These are phyloP conservation scores for Enteromius anoplus DNA, from an alignment of 2,797 vertebrate genomes.

Conservation along the genomic window DNA sequence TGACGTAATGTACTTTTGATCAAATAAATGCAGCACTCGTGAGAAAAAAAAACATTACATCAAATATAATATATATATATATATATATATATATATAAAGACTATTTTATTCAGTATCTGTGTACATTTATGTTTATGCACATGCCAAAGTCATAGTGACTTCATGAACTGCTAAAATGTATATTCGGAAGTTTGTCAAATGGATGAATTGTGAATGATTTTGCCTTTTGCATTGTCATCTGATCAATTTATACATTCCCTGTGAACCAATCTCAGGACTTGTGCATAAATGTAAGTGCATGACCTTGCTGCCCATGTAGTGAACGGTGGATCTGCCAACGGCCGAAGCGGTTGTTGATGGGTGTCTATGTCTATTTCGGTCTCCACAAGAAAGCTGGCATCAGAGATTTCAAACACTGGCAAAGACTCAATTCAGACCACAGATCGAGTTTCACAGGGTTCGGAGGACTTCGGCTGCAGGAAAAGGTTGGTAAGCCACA, in stretches of 20 bases:
- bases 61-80: no score
- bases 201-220: background rate
- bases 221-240: background rate
- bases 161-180: background rate
- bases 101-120: background rate
- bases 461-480: conserved; percentile 9
- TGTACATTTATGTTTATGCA: background rate
- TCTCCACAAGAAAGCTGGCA: conserved; percentile 9
- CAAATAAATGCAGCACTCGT: no score
- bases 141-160: background rate
- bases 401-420: conserved; percentile 14
- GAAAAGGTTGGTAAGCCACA: conserved; percentile 53
- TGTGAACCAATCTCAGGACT: background rate
- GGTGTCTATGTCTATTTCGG: background rate
- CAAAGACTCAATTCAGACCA: conserved; percentile 16
- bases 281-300: background rate
- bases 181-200: background rate
- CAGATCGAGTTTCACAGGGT: conserved; percentile 20
- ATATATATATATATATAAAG: background rate
- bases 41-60: no score
- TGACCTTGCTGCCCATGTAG: background rate
- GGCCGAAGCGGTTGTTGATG: background rate
- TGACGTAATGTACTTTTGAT: background rate
- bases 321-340: background rate
- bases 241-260: background rate